These are phyloP conservation scores for Zelleria hepariella DNA, from an alignment of 2,888 invertebrate genomes.

Conservation along the genomic window DNA sequence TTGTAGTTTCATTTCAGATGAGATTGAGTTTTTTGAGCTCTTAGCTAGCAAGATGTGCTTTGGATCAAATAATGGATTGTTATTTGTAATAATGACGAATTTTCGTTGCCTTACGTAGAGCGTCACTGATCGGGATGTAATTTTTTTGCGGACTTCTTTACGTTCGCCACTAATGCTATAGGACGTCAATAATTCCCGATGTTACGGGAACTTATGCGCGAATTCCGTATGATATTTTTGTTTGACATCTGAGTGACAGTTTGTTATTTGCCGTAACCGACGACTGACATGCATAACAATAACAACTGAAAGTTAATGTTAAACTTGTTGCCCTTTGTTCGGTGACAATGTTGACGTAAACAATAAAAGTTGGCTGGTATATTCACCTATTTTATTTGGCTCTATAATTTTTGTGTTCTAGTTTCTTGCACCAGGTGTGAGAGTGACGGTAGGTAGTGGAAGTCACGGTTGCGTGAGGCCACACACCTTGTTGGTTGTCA, in stretches of 20 bases:
- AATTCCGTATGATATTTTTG: conserved; percentile 15
- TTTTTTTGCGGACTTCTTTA: conserved; percentile 7
- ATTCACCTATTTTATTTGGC: too few relatives aligned
- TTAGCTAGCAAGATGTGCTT: background rate
- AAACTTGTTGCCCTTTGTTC: conserved; percentile 12
- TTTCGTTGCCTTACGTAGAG: background rate
- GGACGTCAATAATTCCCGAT: conserved; percentile 33
- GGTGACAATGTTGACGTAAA: background rate
- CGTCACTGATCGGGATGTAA: background rate
- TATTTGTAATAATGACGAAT: too few relatives aligned
- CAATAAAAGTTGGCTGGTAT: background rate
- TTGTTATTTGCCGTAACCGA: conserved; percentile 55
- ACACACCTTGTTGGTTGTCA: conserved; percentile 43
- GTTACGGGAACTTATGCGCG: conserved; percentile 47
- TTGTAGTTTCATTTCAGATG: background rate
- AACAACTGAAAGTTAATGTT: conserved; percentile 16
- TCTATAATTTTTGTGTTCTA: background rate
- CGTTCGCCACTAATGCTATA: conserved; percentile 18
- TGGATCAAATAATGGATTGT: too few relatives aligned
- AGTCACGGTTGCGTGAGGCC: conserved; percentile 12
- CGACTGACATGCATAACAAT: conserved; percentile 25
- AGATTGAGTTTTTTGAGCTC: background rate
- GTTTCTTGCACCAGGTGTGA: background rate
- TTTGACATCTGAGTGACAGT: conserved; percentile 64
- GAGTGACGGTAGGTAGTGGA: too few relatives aligned